Percentiles rank a stretch among this genome's conserved stretches.
These are phyloP conservation scores for Rhagoletis zephyria DNA, from an alignment of 1,140 invertebrate genomes.

Conservation along the genomic window DNA sequence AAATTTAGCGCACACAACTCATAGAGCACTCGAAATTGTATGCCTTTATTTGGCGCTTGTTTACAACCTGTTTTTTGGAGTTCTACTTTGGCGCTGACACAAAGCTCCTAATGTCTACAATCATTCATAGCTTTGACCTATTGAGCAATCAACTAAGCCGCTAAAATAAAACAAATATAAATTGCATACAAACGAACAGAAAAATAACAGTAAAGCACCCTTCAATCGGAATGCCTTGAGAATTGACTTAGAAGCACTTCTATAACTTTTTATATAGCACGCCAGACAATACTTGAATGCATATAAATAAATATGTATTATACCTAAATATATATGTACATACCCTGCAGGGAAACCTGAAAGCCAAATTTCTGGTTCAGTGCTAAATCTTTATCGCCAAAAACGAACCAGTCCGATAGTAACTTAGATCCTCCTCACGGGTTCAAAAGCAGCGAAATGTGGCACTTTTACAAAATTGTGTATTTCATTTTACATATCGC, in stretches of 20 bases:
- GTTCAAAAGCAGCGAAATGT: no score
- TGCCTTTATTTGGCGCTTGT: background rate
- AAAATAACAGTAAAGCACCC: background rate
- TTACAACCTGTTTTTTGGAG: constrained; percentile 2
- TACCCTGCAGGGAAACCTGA: no score
- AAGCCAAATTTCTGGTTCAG: no score
- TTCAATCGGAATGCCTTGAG: background rate
- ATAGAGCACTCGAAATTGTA: background rate
- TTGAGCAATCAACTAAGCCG: background rate
- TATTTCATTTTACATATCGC: no score
- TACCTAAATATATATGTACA: no score
- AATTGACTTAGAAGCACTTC: background rate
- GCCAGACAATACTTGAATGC: background rate
- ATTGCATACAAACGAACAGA: background rate
- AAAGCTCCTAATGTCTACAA: background rate
- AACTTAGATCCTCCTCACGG: background rate
- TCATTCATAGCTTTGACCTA: constrained; percentile 6
- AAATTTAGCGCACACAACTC: constrained; percentile 3
- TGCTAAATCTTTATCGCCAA: no score
- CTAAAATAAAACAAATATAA: no score
- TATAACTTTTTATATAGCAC: background rate
- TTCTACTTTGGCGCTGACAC: background rate
- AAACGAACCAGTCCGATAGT: no score
- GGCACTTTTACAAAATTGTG: no score
- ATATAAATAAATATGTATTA: no score